Percentiles rank a stretch among this genome's conserved stretches.
Conservation (phyloP, 1,140 invertebrate genomes). For the Calephelis nemesis region DNA sequence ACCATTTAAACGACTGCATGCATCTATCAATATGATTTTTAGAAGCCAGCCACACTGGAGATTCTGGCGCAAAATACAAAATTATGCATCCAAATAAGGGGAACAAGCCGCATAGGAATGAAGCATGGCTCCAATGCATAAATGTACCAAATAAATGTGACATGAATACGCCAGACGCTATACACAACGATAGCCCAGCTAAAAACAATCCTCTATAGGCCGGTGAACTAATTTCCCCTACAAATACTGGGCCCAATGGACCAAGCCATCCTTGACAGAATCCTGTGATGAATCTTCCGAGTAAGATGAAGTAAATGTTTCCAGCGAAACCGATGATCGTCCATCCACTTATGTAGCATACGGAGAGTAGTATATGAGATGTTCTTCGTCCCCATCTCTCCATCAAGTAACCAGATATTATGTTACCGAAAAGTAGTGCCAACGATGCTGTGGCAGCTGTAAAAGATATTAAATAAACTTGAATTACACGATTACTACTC, state of each 20-base stretch:
- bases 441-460: slow-evolving; percentile 80
- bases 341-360: slow-evolving; percentile 84
- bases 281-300: slow-evolving; percentile 85
- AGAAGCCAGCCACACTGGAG: slow-evolving; percentile 84
- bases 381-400: slow-evolving; percentile 83
- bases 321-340: slow-evolving; percentile 79
- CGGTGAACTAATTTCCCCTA: slow-evolving; percentile 81
- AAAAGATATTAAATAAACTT: slow-evolving; percentile 39
- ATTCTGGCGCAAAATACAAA: slow-evolving; percentile 83
- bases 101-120: slow-evolving; percentile 77
- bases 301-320: slow-evolving; percentile 77
- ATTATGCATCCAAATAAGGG: slow-evolving; percentile 75
- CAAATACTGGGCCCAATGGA: slow-evolving; percentile 77
- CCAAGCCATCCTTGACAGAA: slow-evolving; percentile 79
- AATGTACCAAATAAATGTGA: slow-evolving; percentile 82
- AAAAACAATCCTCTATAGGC: slow-evolving; percentile 80
- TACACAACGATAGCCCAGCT: slow-evolving; percentile 77
- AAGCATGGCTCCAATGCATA: slow-evolving; percentile 80
- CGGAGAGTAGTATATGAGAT: slow-evolving; percentile 79
- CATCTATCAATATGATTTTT: slow-evolving; percentile 78
- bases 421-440: slow-evolving; percentile 80
- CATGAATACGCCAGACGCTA: slow-evolving; percentile 80
- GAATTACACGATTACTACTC: too few relatives aligned
- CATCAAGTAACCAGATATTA: slow-evolving; percentile 81
- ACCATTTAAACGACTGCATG: slow-evolving; percentile 76